A percentile compares a stretch with the other conserved stretches of the same genome.
Evolutionary conservation across 2,113 vertebrate genomes (phyloP).

Genomic region (Trematomus loennbergii): DNA sequence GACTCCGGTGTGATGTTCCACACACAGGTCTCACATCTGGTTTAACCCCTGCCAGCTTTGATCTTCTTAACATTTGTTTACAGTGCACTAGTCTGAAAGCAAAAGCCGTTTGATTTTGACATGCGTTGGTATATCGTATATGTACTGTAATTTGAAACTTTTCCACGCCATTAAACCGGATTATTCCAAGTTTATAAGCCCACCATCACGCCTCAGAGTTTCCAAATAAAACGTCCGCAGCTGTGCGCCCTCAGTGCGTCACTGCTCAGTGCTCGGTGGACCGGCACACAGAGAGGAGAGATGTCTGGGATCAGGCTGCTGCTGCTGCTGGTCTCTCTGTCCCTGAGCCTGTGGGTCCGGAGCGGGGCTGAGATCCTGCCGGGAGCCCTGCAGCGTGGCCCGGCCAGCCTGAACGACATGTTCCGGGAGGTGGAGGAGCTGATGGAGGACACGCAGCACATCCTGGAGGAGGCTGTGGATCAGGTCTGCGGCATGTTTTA

Average conservation of each 20-base stretch:
- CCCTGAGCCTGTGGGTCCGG: conserved; percentile 41
- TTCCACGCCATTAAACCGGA: conserved; percentile 29
- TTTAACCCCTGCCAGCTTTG: neutral
- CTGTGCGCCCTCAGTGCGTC: conserved; percentile 57
- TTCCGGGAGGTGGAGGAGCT: conserved; percentile 92
- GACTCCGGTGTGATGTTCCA: neutral
- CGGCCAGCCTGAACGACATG: conserved; percentile 90
- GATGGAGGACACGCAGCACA: conserved; percentile 94
- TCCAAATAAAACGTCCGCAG: conserved; percentile 74
- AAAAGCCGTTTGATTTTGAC: neutral
- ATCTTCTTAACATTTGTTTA: neutral
- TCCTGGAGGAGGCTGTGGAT: conserved; percentile 91
- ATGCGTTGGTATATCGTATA: too few relatives aligned
- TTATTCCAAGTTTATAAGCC: conserved; percentile 9
- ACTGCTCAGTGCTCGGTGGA: conserved; percentile 1
- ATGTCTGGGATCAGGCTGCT: conserved; percentile 55
- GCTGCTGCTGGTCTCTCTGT: conserved; percentile 51
- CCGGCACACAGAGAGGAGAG: conserved; percentile 14
- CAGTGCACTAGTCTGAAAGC: neutral
- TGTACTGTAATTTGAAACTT: conserved; percentile 10
- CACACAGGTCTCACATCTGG: conserved; percentile 8
- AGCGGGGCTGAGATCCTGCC: conserved; percentile 29
- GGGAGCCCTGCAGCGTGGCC: conserved; percentile 75
- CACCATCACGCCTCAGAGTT: conserved; percentile 56
- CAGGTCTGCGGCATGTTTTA: conserved; percentile 85